Conservation (phyloP, 2,797 vertebrate species). For the Muscicapa comitata region DNA sequence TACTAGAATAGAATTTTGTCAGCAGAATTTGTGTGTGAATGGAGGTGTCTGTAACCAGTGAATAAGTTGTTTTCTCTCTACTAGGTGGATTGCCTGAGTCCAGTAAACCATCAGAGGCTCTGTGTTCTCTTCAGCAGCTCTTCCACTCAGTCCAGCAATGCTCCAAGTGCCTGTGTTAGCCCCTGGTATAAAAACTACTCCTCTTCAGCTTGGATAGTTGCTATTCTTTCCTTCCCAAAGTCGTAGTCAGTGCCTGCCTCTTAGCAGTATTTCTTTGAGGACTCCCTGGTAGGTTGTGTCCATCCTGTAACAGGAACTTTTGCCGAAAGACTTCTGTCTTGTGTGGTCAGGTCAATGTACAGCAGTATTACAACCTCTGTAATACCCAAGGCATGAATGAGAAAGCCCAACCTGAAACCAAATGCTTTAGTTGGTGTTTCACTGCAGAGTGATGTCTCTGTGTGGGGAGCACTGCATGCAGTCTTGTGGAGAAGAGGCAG, state of each 20-base stretch:
- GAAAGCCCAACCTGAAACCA: background rate
- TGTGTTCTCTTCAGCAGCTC: constrained; percentile 98
- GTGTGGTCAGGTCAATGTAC: background rate
- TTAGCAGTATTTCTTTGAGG: background rate
- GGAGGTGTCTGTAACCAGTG: background rate
- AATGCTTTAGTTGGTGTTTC: background rate
- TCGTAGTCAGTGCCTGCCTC: background rate
- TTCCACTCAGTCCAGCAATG: constrained; percentile 92
- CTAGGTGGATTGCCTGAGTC: constrained; percentile 93
- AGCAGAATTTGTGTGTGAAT: background rate
- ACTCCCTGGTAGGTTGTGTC: background rate
- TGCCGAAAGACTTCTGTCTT: background rate
- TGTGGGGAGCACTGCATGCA: background rate
- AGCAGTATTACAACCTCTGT: background rate
- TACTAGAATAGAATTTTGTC: background rate
- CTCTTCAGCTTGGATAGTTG: background rate
- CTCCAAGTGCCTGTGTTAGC: constrained; percentile 96
- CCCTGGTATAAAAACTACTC: constrained; percentile 83
- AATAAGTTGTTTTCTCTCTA: constrained; percentile 25
- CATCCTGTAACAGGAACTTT: background rate
- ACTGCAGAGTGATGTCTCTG: background rate
- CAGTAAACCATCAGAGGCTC: constrained; percentile 91
- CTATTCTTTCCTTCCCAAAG: background rate
- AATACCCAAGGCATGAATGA: background rate
- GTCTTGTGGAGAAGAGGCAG: background rate